Percentiles rank a stretch among this genome's conserved stretches.
These are phyloP conservation scores for Ichneumon xanthorius DNA, from an alignment of 2,888 invertebrate genomes.

Conservation along the genomic window DNA sequence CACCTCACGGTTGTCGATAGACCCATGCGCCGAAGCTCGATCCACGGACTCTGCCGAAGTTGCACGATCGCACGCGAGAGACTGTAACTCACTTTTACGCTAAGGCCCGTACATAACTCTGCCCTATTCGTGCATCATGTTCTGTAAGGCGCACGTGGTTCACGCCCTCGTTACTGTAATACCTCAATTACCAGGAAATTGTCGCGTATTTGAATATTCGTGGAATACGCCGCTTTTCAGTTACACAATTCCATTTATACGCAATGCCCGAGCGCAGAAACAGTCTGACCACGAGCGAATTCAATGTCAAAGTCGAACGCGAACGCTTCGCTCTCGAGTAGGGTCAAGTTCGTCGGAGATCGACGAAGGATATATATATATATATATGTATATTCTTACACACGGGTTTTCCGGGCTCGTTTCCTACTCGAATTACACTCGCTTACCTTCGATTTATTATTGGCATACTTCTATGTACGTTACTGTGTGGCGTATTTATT, in stretches of 20 bases:
- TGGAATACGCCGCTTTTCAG: slow-evolving; percentile 66
- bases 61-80: not conserved
- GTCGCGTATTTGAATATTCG: slow-evolving; percentile 73
- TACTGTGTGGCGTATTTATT: too few species aligned
- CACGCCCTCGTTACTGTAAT: slow-evolving; percentile 30
- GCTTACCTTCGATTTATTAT: too few species aligned
- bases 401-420: not conserved
- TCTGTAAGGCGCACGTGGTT: slow-evolving; percentile 17
- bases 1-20: slow-evolving; percentile 14
- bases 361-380: not conserved
- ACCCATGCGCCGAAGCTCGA: not conserved
- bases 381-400: not conserved
- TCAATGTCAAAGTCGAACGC: slow-evolving; percentile 74
- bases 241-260: slow-evolving; percentile 68
- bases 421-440: too few species aligned
- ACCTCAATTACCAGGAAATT: slow-evolving; percentile 69
- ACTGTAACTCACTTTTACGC: not conserved
- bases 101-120: not conserved
- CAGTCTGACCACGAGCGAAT: slow-evolving; percentile 41
- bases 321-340: slow-evolving; percentile 40
- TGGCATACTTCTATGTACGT: too few species aligned
- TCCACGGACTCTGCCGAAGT: not conserved
- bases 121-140: slow-evolving; percentile 1
- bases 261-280: slow-evolving; percentile 6
- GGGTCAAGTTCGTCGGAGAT: slow-evolving; percentile 67